Base-by-base conservation (phyloP, 53 echinoderm and acorn worm species). In the Actinopyga echinites region DNA sequence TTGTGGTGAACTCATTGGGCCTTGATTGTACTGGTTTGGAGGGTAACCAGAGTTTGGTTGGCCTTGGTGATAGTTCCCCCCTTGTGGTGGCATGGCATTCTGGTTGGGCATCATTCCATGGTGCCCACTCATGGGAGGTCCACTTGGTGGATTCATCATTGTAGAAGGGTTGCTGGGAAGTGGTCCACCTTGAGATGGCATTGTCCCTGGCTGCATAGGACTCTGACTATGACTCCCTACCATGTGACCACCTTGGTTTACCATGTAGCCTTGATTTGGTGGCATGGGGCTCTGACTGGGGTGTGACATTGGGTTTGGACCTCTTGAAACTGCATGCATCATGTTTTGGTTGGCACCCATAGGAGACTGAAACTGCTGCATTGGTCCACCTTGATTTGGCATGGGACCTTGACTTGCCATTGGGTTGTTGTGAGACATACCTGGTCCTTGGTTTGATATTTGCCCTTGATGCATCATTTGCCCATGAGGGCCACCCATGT, bases 261-360 rank as follows among this genome's bases (percentile, higher is more conserved):
- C 89, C 91, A 93, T 90, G 77, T 90, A 94, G 26, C 85, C 85
- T 54, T 87, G 93, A 57, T 89, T 85, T 13, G 89, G 84, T 45
- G 81, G 85, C 94, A 93, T 93, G 59, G 88, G 86, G 26, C 79
- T 83, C 67, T 89, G 93, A 30, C 73, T 79, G 11, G 84, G 89
- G 55, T 80, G 89, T 40, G 89, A 82, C 89, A 89, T 89, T 53
- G 89, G 83, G 59, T 83, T 88, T 49, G 79, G 86, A 36, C 86
- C 86, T 33, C 81, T 59, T 12, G n/a, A 29, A 32, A 37, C 81
- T 42, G 81, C 37, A 23, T 59, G 81, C 81, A 80, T 80, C 56
- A 78, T 78, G 31, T 52, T 32, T 23, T 80, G 81, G 59, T 38
- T 62, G 8, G 33, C 60, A 19, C 81, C 59, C 81, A 80, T 80